These are phyloP conservation scores for Microtus montanus DNA, from an alignment of 2,113 vertebrate species.

Conservation along the genomic window DNA sequence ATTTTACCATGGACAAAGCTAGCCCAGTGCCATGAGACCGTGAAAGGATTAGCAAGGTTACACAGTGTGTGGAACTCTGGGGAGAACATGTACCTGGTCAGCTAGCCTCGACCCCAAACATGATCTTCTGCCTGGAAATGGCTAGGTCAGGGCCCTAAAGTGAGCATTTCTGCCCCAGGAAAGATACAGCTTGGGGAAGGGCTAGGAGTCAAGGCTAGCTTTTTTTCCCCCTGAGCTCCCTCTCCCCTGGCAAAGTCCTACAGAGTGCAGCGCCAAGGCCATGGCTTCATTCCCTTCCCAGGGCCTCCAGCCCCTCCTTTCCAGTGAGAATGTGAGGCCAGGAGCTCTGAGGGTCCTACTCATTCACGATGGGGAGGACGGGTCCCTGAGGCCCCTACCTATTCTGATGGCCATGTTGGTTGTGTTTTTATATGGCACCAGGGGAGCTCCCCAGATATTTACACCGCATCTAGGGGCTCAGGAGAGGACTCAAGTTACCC, in stretches of 20 bases:
- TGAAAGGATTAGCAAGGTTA: neutral
- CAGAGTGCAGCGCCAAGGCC: rapidly evolving
- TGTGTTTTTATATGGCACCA: rapidly evolving
- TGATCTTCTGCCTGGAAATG: neutral
- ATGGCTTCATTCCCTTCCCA: neutral
- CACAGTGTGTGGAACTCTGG: neutral
- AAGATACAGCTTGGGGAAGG: neutral
- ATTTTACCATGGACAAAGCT: neutral
- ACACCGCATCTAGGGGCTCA: neutral
- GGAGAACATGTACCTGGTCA: no score
- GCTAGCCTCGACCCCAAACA: neutral
- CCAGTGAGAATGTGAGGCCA: neutral
- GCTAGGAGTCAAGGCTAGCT: neutral
- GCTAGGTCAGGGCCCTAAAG: neutral
- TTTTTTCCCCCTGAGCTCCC: neutral
- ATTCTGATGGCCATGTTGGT: neutral
- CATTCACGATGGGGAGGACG: neutral
- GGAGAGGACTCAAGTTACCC: neutral
- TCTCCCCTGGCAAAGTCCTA: neutral
- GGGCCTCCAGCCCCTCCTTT: neutral
- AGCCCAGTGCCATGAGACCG: no score
- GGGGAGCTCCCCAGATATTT: neutral
- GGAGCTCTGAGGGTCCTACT: neutral
- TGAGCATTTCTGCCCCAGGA: neutral
- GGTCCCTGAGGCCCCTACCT: neutral